Conservation (phyloP, 2,888 invertebrate species). For the Perithous albicinctus region DNA sequence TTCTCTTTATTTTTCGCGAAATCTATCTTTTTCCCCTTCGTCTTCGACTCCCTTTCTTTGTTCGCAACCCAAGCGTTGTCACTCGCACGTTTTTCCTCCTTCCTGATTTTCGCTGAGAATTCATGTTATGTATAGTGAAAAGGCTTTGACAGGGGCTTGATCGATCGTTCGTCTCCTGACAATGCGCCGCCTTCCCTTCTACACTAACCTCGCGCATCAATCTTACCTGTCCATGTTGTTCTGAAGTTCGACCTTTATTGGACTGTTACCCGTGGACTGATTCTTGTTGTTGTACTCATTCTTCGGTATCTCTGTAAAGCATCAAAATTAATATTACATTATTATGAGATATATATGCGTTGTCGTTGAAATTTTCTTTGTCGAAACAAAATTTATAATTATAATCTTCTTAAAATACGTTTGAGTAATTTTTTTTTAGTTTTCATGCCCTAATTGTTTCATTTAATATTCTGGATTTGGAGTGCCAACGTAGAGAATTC, state of each 20-base stretch:
- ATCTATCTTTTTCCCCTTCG: conserved; percentile 1
- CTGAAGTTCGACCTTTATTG: conserved; percentile 89
- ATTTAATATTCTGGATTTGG: not conserved
- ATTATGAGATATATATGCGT: not conserved
- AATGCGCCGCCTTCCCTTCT: conserved; percentile 26
- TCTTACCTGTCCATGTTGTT: conserved; percentile 86
- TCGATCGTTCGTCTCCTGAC: conserved; percentile 51
- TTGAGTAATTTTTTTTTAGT: no score
- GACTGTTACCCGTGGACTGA: conserved; percentile 95
- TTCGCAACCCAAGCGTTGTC: not conserved
- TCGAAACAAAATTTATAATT: no score
- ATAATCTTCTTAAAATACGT: no score
- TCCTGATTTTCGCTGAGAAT: conserved; percentile 21
- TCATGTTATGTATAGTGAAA: conserved; percentile 40
- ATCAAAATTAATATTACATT: conserved; percentile 65
- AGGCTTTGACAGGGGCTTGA: conserved; percentile 48
- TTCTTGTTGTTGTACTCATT: conserved; percentile 92
- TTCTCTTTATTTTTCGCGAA: conserved; percentile 43
- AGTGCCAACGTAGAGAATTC: not conserved
- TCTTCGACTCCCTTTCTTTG: conserved; percentile 6
- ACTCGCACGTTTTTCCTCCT: conserved; percentile 18
- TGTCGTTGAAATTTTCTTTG: not conserved
- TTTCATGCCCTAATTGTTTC: no score
- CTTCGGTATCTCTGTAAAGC: conserved; percentile 92
- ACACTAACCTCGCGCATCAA: conserved; percentile 44